Evolutionary conservation across 2,888 invertebrate species (phyloP).

Genomic region (Ecdyonurus torrentis): DNA sequence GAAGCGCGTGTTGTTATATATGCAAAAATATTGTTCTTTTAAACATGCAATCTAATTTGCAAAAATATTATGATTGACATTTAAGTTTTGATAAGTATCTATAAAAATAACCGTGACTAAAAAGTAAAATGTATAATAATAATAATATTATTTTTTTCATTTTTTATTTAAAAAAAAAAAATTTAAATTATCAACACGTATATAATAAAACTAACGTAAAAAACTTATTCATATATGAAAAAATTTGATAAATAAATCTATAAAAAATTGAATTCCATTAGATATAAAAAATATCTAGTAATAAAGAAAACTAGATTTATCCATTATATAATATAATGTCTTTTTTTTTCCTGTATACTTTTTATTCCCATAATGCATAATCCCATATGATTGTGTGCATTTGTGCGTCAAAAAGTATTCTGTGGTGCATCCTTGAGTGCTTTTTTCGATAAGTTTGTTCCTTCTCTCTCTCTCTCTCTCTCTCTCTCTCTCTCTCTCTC

Average conservation of each 20-base stretch:
- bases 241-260: neutral
- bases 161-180: too few species aligned
- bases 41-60: too few species aligned
- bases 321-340: neutral
- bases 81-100: too few species aligned
- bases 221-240: too few species aligned
- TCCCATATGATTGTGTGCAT: neutral
- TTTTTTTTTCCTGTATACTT: neutral
- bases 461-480: neutral
- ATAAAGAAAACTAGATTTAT: neutral
- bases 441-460: neutral
- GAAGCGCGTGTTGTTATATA: too few species aligned
- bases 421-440: neutral
- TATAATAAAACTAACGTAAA: too few species aligned
- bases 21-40: too few species aligned
- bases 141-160: too few species aligned
- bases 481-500: neutral
- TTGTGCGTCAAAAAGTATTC: neutral
- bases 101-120: too few species aligned
- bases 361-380: slow-evolving; percentile 3
- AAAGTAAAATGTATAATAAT: too few species aligned
- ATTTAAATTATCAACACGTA: too few species aligned
- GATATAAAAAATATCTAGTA: neutral
- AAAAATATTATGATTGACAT: too few species aligned
- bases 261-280: neutral